Percentiles rank a stretch among this genome's conserved stretches.
Evolutionary conservation across 2,113 vertebrate genomes (phyloP).

Genomic region (Protobothrops mucrosquamatus): DNA sequence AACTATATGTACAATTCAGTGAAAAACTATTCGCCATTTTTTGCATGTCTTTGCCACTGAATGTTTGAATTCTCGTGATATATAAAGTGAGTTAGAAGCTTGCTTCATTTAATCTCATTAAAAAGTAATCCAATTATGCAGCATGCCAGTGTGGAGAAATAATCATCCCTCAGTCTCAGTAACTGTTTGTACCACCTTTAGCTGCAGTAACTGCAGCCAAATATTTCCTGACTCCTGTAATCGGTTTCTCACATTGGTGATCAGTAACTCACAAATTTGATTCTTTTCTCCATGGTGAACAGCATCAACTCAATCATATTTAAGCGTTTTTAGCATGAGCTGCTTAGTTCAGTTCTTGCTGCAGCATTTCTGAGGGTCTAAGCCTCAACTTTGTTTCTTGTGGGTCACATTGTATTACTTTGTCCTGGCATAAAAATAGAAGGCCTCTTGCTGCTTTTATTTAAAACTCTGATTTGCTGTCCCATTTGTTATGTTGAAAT

Average conservation of each 20-base stretch:
- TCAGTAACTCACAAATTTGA: neutral
- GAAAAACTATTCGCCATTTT: neutral
- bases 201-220: neutral
- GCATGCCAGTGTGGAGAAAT: neutral
- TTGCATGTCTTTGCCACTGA: neutral
- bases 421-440: neutral
- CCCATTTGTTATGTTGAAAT: neutral
- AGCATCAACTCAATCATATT: neutral
- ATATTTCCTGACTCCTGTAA: neutral
- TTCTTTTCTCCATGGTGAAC: neutral
- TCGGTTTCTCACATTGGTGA: neutral
- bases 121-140: neutral
- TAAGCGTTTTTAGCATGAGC: neutral
- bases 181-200: neutral
- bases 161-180: neutral
- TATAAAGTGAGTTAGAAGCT: neutral
- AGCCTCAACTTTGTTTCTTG: neutral
- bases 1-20: neutral
- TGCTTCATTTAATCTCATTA: neutral
- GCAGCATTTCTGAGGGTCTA: neutral
- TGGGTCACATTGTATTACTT: neutral
- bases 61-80: neutral
- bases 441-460: neutral
- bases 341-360: neutral
- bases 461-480: neutral